phyloP scores from a whole-genome alignment of 2,113 vertebrate species.

The Cricetomys ansorgei region DNA sequence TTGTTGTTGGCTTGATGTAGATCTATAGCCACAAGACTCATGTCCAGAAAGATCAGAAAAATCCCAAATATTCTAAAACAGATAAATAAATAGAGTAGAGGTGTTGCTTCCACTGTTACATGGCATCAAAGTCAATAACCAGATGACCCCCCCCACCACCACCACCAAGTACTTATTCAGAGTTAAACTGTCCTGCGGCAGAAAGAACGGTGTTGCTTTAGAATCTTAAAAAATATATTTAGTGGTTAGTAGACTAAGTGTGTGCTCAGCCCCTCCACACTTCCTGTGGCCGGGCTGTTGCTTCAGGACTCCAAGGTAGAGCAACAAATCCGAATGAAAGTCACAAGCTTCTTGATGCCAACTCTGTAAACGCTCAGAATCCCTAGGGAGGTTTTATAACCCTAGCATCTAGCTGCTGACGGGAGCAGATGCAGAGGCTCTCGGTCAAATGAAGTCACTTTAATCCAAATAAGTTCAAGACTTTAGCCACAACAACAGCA shows the following conservation, averaged over 20 bases:
- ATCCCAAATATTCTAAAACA: constrained; percentile 92
- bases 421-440: no score
- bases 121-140: background rate
- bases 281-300: background rate
- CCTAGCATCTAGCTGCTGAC: no score
- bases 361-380: constrained; percentile 10
- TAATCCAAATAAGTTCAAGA: constrained; percentile 30
- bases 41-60: constrained; percentile 92
- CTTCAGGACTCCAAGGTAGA: background rate
- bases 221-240: background rate
- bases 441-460: constrained; percentile 25
- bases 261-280: background rate
- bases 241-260: background rate
- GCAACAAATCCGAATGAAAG: background rate
- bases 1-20: constrained; percentile 79
- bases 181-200: background rate
- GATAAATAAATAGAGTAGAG: background rate
- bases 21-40: constrained; percentile 90
- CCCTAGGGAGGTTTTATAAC: background rate
- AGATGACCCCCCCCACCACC: background rate
- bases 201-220: background rate
- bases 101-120: background rate
- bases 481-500: constrained; percentile 53
- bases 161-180: background rate
- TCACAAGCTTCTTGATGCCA: background rate